These are phyloP conservation scores for Aporophyla lueneburgensis DNA, from an alignment of 2,888 invertebrate species.

Conservation along the genomic window DNA sequence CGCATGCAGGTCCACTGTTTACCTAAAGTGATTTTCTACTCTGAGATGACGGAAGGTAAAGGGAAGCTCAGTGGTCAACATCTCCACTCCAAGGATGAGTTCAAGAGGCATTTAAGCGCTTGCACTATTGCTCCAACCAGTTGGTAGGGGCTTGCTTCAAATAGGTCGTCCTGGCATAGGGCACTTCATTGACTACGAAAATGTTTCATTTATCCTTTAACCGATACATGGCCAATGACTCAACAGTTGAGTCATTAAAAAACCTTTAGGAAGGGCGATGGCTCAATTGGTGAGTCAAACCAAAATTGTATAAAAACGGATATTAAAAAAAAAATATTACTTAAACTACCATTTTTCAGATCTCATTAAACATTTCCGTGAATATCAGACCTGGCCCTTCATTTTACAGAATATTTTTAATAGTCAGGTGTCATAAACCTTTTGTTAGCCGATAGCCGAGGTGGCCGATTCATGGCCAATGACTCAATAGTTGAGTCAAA, in stretches of 20 bases:
- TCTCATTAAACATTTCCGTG: slow-evolving; percentile 19
- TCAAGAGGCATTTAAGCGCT: too few relatives aligned
- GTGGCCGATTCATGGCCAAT: slow-evolving; percentile 13
- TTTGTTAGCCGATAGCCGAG: slow-evolving; percentile 3
- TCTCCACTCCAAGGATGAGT: too few relatives aligned
- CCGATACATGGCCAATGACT: neutral
- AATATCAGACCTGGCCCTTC: slow-evolving; percentile 14
- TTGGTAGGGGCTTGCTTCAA: too few relatives aligned
- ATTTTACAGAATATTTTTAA: slow-evolving; percentile 9
- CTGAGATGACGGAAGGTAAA: too few relatives aligned
- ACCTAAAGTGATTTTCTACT: too few relatives aligned
- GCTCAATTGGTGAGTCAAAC: slow-evolving; percentile 19
- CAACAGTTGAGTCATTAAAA: slow-evolving; percentile 12
- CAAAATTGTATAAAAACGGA: slow-evolving; percentile 18
- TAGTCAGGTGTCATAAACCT: neutral
- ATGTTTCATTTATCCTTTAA: too few relatives aligned
- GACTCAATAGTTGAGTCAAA: slow-evolving; percentile 14
- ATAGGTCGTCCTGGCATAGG: too few relatives aligned
- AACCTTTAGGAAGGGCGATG: slow-evolving; percentile 20
- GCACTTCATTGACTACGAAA: too few relatives aligned
- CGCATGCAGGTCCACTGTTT: too few relatives aligned
- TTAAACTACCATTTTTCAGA: slow-evolving; percentile 23
- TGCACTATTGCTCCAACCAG: too few relatives aligned
- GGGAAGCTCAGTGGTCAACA: too few relatives aligned
- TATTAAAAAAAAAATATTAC: slow-evolving; percentile 9